Base-by-base conservation (phyloP, 2,113 vertebrate species). In the Muntiacus reevesi region DNA sequence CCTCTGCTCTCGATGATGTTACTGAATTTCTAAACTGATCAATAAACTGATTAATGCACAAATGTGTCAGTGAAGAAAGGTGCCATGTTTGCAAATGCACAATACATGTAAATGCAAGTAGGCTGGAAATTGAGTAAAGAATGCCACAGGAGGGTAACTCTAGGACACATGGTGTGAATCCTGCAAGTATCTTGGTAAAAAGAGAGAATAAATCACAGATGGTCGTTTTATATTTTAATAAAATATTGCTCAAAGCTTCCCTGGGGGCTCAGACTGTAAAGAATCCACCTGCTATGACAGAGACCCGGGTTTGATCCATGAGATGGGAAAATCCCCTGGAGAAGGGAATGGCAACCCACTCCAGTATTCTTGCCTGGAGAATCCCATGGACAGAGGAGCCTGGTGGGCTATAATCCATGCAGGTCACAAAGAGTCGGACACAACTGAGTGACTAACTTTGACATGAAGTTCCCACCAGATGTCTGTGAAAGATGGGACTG, bases 81-180 rank as follows among this genome's bases (percentile, higher is more conserved):
- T 11, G 30, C 13, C 5, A 2, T 12, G 27, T 19, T 81, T 50
- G 6, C 2, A 36, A 60, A 36, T 14, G 14, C 21, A 8, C 3
- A 23, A 91, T 19, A 13, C 10, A 19, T 5, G 12, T 28, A 15
- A 25, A 50, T 5, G 6, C 15, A 27, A 16, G 5, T 2, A 10
- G 0, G 9, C 43, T 2, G 33, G 19, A 62, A 28, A 50, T 0
- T 3, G 30, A 23, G 57, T 50, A 11, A 7, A 13, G 27, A 10
- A 6, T 13, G 15, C 13, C 10, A 10, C 15, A 19, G 43, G 47
- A 54, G 17, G 16, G 27, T 7, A 8, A 36, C 27, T 62, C 21
- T 36, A 30, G 55, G 16, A 28, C 11, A 13, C 11, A 36, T 1
- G 7, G 74, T 0, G 1, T 15, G 36, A 28, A 21, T 60, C 25